Evolutionary conservation across 2,888 invertebrate species (phyloP), one percentile per base, ranked within the genome.

Genomic region (Sphecodes monilicornis): DNA sequence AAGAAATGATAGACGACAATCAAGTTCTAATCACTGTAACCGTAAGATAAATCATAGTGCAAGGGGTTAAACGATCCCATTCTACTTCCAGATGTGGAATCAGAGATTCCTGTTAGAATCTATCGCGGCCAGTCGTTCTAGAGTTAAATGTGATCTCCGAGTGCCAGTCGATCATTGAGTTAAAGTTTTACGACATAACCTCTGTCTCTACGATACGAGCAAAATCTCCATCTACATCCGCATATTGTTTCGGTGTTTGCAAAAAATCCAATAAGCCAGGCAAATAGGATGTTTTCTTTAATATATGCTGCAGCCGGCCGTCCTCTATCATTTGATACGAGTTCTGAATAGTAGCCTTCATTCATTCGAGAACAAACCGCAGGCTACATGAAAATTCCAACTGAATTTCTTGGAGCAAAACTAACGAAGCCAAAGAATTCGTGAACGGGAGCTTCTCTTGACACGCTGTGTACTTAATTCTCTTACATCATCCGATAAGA

Each of bases 221-320:
- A 13, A 68, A 39, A 68, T 39, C 68, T 39, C 13, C 13, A n/a
- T 68, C 68, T 68, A 68, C 39, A 11, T 39, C 11, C 22, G 4
- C n/a, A 39, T 4, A 16, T 13, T 4, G n/a, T 39, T 13, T 22
- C 36, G 39, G 5, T 39, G 22, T 39, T n/a, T 6, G n/a, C 6
- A 68, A 68, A n/a, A 11, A 68, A 68, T 39, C 68, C 39, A 68
- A 68, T 68, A 39, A 68, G 68, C 39, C 13, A 39, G n/a, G 39
- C 68, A 39, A 68, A 68, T 68, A n/a, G 68, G 68, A 68, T 68
- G 6, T n/a, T 68, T 39, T 68, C 39, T 68, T 68, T 68, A n/a
- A 39, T 39, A 39, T 41, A n/a, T 68, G 13, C 11, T 13, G 4
- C 2, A 22, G 10, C 13, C n/a, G 36, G 39, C 1, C 39, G 39